Percentiles rank a stretch among this genome's conserved stretches.
These are phyloP conservation scores for Potamarius usumacintae DNA, from an alignment of 2,113 vertebrate genomes.

Conservation along the genomic window DNA sequence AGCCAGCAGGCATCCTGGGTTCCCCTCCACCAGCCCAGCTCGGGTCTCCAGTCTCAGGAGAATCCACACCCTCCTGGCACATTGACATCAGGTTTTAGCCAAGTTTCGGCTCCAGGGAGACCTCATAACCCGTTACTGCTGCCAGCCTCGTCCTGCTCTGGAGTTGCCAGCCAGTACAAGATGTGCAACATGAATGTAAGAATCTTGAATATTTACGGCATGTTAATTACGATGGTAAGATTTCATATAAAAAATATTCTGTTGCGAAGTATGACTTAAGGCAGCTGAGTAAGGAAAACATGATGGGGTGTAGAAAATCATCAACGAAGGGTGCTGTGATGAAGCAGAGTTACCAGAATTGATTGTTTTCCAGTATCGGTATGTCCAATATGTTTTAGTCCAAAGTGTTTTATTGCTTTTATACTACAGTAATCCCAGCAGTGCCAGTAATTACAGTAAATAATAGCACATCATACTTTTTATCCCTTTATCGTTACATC, in stretches of 20 bases:
- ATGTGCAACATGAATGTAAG: slow-evolving; percentile 87
- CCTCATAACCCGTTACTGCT: slow-evolving; percentile 61
- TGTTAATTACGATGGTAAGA: neutral
- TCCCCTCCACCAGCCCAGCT: slow-evolving; percentile 75
- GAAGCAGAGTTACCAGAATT: neutral
- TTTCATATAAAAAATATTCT: neutral
- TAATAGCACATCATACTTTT: neutral
- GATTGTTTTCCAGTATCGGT: neutral
- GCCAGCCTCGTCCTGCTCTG: slow-evolving; percentile 68
- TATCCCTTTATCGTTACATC: neutral
- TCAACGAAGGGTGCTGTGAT: neutral
- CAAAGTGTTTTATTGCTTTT: neutral
- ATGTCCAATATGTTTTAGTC: neutral
- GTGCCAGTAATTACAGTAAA: neutral
- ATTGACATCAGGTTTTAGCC: slow-evolving; percentile 10
- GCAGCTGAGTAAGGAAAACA: neutral
- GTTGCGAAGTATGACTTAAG: neutral
- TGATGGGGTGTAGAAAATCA: neutral
- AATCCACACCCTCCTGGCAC: slow-evolving; percentile 62
- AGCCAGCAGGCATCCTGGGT: slow-evolving; percentile 60
- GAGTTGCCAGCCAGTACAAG: slow-evolving; percentile 76
- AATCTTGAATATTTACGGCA: neutral
- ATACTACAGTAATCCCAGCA: neutral
- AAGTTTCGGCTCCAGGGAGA: slow-evolving; percentile 33
- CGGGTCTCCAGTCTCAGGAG: slow-evolving; percentile 60